Evolutionary conservation across 2,113 vertebrate genomes (phyloP).

Genomic region (Grammomys surdaster): DNA sequence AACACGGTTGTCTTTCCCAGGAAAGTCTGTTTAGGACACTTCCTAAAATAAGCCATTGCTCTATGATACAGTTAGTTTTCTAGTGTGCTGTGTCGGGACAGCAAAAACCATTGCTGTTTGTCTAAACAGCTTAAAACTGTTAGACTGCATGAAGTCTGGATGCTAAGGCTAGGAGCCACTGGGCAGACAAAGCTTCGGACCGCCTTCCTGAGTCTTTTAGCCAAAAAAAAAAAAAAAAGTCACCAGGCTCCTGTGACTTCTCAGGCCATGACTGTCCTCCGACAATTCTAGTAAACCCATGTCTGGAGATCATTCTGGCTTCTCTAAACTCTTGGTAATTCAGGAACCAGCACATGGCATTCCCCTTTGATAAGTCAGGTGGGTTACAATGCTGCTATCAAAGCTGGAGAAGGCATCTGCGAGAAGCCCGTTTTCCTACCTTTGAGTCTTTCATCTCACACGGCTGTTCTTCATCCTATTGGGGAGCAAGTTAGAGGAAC

Average conservation of each 20-base stretch:
- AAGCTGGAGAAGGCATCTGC: conserved; percentile 43
- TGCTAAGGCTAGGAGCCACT: not conserved
- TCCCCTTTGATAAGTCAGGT: conserved; percentile 74
- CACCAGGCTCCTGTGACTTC: conserved; percentile 63
- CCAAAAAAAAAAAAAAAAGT: conserved; percentile 67
- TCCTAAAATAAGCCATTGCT: not conserved
- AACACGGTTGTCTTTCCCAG: not conserved
- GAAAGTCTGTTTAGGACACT: conserved; percentile 35
- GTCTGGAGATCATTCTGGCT: conserved; percentile 77
- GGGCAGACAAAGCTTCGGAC: conserved; percentile 38
- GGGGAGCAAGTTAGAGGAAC: not conserved
- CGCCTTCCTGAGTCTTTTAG: conserved; percentile 36
- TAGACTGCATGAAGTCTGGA: not conserved
- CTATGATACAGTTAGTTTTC: not conserved
- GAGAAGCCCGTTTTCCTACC: not conserved
- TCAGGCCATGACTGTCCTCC: conserved; percentile 57
- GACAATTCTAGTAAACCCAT: conserved; percentile 78
- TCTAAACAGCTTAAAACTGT: not conserved
- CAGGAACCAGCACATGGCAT: conserved; percentile 71
- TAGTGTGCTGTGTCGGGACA: not conserved
- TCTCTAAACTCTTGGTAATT: conserved; percentile 75
- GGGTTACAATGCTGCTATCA: conserved; percentile 68
- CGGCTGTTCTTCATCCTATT: not conserved
- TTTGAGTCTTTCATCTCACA: not conserved
- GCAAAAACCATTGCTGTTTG: not conserved